Conservation (phyloP, 2,113 vertebrate species). For the Balaenoptera acutorostrata region DNA sequence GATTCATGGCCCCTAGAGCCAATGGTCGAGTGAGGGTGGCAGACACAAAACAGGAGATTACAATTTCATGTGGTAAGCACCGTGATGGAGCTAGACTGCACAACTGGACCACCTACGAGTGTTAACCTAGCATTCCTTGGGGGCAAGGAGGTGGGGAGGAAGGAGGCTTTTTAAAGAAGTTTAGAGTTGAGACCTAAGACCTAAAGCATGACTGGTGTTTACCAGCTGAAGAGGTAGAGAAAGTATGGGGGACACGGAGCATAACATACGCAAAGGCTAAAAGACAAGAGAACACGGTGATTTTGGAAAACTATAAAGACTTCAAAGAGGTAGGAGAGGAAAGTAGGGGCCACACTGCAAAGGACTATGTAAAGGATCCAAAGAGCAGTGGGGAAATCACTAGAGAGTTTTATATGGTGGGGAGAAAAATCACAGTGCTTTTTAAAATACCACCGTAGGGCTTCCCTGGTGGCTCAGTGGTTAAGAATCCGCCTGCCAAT, state of each 20-base stretch:
- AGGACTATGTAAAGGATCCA: neutral
- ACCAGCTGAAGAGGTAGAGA: neutral
- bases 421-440: neutral
- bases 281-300: neutral
- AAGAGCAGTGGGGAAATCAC: neutral
- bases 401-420: neutral
- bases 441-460: neutral
- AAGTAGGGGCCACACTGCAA: neutral
- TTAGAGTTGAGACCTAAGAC: neutral
- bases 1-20: neutral
- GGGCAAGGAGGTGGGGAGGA: neutral
- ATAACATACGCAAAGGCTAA: neutral
- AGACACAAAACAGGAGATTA: neutral
- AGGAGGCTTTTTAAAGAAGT: neutral
- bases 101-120: neutral
- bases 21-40: accelerated
- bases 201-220: neutral
- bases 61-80: too few species aligned
- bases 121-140: neutral
- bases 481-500: too few species aligned
- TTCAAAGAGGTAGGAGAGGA: neutral
- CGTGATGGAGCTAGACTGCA: neutral
- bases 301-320: neutral
- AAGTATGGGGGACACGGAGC: neutral
- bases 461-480: too few species aligned